Evolutionary conservation across 2,888 invertebrate genomes (phyloP).

Genomic region (Aromia moschata): DNA sequence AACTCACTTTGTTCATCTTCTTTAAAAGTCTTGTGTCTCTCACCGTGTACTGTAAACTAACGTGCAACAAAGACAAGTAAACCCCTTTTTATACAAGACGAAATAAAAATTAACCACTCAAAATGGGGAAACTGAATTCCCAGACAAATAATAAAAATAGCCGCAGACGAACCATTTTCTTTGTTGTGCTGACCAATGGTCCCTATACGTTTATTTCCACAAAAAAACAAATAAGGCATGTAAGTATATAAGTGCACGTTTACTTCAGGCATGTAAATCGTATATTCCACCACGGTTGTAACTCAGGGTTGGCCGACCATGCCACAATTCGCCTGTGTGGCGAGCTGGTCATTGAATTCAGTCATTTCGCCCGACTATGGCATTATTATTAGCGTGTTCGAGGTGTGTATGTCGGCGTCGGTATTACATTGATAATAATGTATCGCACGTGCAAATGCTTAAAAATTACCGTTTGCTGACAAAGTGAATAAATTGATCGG

Average conservation of each 20-base stretch:
- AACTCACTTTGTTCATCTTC: conserved; percentile 37
- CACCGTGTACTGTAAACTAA: conserved; percentile 36
- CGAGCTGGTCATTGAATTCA: too few relatives aligned
- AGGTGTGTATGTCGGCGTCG: too few relatives aligned
- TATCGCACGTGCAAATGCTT: too few relatives aligned
- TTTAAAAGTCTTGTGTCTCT: conserved; percentile 33
- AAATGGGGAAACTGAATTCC: conserved; percentile 34
- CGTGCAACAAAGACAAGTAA: conserved; percentile 27
- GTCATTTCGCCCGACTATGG: too few relatives aligned
- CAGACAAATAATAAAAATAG: conserved; percentile 33
- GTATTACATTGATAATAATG: too few relatives aligned
- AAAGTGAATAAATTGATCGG: too few relatives aligned
- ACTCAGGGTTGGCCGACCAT: too few relatives aligned
- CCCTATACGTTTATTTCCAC: conserved; percentile 32
- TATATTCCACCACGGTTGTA: conserved; percentile 35
- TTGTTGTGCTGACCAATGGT: conserved; percentile 38
- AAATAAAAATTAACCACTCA: conserved; percentile 30
- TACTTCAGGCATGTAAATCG: too few relatives aligned
- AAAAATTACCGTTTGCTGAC: too few relatives aligned
- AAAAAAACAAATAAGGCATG: conserved; percentile 39
- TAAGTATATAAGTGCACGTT: conserved; percentile 24
- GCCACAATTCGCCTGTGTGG: too few relatives aligned
- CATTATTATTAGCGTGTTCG: too few relatives aligned
- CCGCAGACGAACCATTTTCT: conserved; percentile 39
- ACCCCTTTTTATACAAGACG: conserved; percentile 35